Evolutionary conservation across 2,113 vertebrate species (phyloP).

Genomic region (Antigone vipio): DNA sequence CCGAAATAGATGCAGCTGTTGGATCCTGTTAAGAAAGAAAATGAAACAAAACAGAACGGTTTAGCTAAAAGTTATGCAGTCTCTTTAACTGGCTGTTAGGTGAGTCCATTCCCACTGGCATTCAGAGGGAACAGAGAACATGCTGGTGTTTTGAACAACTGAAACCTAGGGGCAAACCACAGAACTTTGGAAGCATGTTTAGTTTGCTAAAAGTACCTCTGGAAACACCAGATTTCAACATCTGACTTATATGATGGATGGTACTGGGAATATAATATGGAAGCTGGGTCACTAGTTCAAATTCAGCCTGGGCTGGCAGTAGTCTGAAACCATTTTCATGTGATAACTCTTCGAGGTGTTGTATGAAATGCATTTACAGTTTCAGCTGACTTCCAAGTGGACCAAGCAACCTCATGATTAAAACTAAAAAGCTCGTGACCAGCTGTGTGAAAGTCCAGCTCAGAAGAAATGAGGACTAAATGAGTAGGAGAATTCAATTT

Average conservation of each 20-base stretch:
- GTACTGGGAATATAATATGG: background rate
- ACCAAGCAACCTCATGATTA: background rate
- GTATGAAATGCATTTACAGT: background rate
- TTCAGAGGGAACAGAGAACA: background rate
- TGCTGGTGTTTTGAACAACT: background rate
- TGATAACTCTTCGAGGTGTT: background rate
- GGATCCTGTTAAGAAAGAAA: slow-evolving; percentile 79
- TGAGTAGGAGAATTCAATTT: background rate
- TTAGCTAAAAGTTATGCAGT: background rate
- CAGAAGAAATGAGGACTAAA: background rate
- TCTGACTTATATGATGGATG: background rate
- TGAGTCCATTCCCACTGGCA: too few species aligned
- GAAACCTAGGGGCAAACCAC: background rate
- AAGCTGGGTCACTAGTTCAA: background rate
- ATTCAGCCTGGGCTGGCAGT: background rate
- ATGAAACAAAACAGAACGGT: background rate
- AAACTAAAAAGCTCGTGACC: background rate
- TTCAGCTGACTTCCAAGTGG: background rate
- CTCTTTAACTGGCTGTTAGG: background rate
- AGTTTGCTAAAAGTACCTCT: background rate
- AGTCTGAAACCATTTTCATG: background rate
- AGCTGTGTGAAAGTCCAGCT: background rate
- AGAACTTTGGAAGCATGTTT: background rate
- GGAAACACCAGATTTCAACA: background rate
- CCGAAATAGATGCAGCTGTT: slow-evolving; percentile 80